Evolutionary conservation across 1,140 invertebrate species (phyloP).

Genomic region (Saccostrea echinata): DNA sequence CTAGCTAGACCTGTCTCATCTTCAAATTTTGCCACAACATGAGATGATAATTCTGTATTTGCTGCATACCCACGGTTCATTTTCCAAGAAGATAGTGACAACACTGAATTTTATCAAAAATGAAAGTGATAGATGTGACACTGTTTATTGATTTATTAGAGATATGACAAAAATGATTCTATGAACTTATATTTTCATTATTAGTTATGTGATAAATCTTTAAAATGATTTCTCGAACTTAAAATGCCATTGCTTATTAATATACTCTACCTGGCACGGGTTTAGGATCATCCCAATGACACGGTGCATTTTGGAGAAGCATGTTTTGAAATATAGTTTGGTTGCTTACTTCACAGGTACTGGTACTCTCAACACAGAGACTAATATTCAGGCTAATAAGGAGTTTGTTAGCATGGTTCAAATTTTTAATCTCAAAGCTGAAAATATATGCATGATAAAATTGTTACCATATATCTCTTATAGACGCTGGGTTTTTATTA

Average conservation of each 20-base stretch:
- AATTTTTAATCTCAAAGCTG: slow-evolving; percentile 3
- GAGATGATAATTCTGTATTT: not conserved
- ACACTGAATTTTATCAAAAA: not conserved
- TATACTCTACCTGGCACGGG: no score
- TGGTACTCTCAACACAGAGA: slow-evolving; percentile 45
- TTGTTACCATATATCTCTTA: no score
- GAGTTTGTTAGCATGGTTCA: slow-evolving; percentile 3
- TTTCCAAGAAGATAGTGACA: slow-evolving; percentile 41
- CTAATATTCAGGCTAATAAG: slow-evolving; percentile 56
- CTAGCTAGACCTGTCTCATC: not conserved
- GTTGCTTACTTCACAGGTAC: slow-evolving; percentile 47
- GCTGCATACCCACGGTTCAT: not conserved
- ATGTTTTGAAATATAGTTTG: slow-evolving; percentile 41
- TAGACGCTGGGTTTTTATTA: no score
- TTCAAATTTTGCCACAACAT: not conserved
- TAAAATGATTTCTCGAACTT: no score
- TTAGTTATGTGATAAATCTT: no score
- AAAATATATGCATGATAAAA: not conserved
- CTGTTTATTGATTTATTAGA: no score
- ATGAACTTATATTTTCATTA: no score
- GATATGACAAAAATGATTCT: no score
- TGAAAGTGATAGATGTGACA: no score
- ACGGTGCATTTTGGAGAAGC: no score
- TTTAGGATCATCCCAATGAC: no score
- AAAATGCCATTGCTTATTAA: no score